A percentile compares a stretch with the other conserved stretches of the same genome.
phyloP scores from a whole-genome alignment of 2,888 invertebrate species.

The Rhagonycha fulva region DNA sequence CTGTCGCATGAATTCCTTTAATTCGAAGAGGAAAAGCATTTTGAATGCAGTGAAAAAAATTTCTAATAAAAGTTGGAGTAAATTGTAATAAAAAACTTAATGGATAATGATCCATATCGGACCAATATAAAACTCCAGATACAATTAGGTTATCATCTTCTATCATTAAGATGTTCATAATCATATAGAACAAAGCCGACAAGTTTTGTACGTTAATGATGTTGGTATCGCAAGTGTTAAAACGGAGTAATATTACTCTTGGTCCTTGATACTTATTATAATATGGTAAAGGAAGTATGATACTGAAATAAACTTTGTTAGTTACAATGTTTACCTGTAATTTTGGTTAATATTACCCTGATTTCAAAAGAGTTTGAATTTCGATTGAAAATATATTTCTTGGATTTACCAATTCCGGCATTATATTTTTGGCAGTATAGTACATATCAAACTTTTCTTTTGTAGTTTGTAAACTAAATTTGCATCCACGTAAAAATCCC shows the following conservation, averaged over 20 bases:
- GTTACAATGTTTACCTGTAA: background rate
- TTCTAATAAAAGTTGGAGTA: background rate
- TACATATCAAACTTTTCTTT: slow-evolving; percentile 63
- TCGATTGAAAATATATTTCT: slow-evolving; percentile 54
- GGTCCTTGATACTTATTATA: background rate
- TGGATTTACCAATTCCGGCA: slow-evolving; percentile 62
- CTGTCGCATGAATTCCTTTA: background rate
- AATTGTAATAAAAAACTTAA: background rate
- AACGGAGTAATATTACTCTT: background rate
- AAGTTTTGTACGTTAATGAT: background rate
- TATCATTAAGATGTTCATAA: background rate
- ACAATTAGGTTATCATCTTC: background rate
- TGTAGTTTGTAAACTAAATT: slow-evolving; percentile 59
- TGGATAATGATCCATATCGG: background rate
- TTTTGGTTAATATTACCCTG: background rate
- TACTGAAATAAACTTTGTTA: background rate
- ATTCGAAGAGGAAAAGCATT: background rate
- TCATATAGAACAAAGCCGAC: background rate
- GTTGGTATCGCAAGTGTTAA: background rate
- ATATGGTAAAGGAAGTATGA: background rate
- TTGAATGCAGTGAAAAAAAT: background rate
- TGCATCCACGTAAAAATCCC: slow-evolving; percentile 60
- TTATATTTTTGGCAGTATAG: slow-evolving; percentile 60
- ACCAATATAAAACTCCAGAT: background rate
- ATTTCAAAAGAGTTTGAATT: slow-evolving; percentile 32